Conservation (phyloP, 2,113 vertebrate genomes). For the Hiodon tergisus region DNA sequence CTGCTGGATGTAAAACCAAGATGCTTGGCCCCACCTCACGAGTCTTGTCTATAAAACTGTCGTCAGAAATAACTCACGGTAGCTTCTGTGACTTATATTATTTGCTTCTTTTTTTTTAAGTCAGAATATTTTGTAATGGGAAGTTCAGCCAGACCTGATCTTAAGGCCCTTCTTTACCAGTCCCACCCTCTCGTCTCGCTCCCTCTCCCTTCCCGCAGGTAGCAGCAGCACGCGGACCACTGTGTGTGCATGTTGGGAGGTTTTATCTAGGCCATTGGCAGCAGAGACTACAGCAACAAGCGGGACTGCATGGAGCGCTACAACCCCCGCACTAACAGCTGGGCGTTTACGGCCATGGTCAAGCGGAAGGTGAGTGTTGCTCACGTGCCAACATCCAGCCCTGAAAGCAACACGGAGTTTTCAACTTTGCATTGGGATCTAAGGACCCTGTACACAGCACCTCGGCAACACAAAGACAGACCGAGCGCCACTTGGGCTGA, state of each 20-base stretch:
- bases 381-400: not conserved
- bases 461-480: no score
- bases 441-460: no score
- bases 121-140: no score
- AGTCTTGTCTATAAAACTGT: not conserved
- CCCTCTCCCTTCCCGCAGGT: conserved; percentile 58
- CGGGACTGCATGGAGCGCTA: conserved; percentile 88
- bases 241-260: conserved; percentile 80
- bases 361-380: conserved; percentile 69
- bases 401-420: not conserved
- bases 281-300: conserved; percentile 85
- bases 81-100: no score
- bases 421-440: no score
- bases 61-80: not conserved
- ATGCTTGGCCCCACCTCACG: not conserved
- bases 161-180: not conserved
- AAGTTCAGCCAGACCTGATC: not conserved
- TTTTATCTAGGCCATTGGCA: conserved; percentile 85
- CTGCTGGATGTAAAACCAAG: conserved; percentile 85
- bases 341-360: conserved; percentile 82
- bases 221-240: conserved; percentile 86
- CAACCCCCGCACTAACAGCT: conserved; percentile 80
- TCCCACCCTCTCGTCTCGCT: no score
- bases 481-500: no score
- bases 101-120: no score